These are phyloP conservation scores for Ibidorhyncha struthersii DNA, from an alignment of 2,113 vertebrate species.

Conservation along the genomic window DNA sequence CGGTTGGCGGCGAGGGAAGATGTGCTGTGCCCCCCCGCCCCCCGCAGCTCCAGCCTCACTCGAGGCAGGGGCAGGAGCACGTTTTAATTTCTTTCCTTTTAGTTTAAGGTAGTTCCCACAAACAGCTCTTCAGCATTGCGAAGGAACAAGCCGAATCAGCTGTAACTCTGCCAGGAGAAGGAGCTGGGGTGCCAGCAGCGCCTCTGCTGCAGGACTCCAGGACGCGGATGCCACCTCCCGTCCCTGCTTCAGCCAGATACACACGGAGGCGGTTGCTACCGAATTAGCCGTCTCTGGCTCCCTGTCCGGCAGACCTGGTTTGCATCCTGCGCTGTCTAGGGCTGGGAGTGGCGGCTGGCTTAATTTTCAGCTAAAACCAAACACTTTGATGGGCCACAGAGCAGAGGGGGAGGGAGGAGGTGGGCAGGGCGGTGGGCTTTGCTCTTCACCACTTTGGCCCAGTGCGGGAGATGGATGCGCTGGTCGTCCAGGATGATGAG, in stretches of 20 bases:
- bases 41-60: background rate
- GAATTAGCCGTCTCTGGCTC: background rate
- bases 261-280: rapidly evolving
- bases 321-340: background rate
- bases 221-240: background rate
- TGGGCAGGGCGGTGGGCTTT: background rate
- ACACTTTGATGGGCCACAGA: background rate
- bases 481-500: constrained; percentile 90
- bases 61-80: background rate
- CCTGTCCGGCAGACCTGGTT: background rate
- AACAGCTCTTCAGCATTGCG: rapidly evolving
- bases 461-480: constrained; percentile 84
- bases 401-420: rapidly evolving
- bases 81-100: background rate
- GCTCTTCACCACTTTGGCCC: constrained; percentile 88
- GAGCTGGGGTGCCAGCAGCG: background rate
- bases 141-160: background rate
- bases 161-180: background rate
- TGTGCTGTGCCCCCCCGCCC: rapidly evolving
- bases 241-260: background rate
- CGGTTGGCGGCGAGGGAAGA: rapidly evolving
- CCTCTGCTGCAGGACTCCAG: background rate
- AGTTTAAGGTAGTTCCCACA: background rate
- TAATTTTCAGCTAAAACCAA: background rate
- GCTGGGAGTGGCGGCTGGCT: background rate